Evolutionary conservation across 2,888 invertebrate species (phyloP).

Genomic region (Clusia tigrina): DNA sequence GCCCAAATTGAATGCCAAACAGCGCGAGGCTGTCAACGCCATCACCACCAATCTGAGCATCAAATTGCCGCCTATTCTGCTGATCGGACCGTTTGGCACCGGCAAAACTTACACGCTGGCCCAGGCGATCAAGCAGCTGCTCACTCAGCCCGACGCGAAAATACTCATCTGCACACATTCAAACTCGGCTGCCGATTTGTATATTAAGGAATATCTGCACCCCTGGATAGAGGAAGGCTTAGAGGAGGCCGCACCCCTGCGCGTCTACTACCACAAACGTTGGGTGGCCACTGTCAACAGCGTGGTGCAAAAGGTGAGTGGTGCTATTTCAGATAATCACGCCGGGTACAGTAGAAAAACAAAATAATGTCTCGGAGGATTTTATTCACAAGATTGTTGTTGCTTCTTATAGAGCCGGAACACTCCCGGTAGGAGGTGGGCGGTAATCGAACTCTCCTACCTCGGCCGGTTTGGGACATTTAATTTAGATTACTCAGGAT

Average conservation of each 20-base stretch:
- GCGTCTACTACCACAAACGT: slow-evolving; percentile 82
- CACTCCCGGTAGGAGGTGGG: no score
- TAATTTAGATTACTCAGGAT: no score
- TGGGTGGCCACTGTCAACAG: slow-evolving; percentile 81
- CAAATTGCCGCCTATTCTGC: slow-evolving; percentile 74
- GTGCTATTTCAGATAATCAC: no score
- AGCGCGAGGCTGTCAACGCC: slow-evolving; percentile 79
- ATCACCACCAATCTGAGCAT: slow-evolving; percentile 74
- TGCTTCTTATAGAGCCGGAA: no score
- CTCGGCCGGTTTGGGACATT: no score
- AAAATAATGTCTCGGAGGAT: no score
- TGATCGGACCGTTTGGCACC: slow-evolving; percentile 86
- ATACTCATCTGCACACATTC: slow-evolving; percentile 87
- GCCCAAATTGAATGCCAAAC: slow-evolving; percentile 75
- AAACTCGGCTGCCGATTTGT: slow-evolving; percentile 86
- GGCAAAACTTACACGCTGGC: slow-evolving; percentile 87
- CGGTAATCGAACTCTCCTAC: no score
- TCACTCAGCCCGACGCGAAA: slow-evolving; percentile 71
- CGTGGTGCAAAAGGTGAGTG: slow-evolving; percentile 71
- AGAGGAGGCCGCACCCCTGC: slow-evolving; percentile 73
- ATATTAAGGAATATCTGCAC: slow-evolving; percentile 84
- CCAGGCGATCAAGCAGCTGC: slow-evolving; percentile 74
- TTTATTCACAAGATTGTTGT: no score
- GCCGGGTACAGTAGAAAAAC: no score
- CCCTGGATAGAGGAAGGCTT: slow-evolving; percentile 75